phyloP scores from a whole-genome alignment of 2,113 vertebrate species.

The Lagenorhynchus albirostris region DNA sequence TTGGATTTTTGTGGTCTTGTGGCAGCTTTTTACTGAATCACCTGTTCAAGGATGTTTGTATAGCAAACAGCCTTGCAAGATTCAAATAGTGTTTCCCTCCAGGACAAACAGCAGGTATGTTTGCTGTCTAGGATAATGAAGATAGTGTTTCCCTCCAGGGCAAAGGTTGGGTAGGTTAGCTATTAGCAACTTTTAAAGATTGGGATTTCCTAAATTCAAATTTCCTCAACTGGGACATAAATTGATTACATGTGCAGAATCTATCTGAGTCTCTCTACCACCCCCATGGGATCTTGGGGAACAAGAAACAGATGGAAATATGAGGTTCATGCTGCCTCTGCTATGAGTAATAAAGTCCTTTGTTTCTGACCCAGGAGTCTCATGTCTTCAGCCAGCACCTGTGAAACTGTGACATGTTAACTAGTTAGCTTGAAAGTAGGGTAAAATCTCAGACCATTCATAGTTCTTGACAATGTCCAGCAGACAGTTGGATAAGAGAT shows the following conservation, averaged over 20 bases:
- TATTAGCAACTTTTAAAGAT: background rate
- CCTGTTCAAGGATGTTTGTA: background rate
- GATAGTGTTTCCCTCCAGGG: background rate
- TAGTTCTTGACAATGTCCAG: background rate
- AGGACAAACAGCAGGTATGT: no score
- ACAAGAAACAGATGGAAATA: background rate
- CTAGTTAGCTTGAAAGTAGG: background rate
- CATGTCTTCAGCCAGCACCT: background rate
- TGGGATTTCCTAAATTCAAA: background rate
- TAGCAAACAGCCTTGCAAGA: no score
- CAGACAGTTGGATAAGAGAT: background rate
- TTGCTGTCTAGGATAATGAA: no score
- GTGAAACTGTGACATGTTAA: background rate
- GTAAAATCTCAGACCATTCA: no score
- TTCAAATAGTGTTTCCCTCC: no score
- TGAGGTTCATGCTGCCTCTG: background rate
- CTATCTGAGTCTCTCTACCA: background rate
- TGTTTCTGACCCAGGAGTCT: background rate
- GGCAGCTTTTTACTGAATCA: background rate
- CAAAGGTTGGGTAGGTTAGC: background rate
- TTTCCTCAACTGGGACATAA: background rate
- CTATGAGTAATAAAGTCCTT: background rate
- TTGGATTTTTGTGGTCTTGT: background rate
- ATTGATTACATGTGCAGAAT: background rate
- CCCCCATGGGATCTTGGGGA: background rate